Evolutionary conservation across 2,113 vertebrate genomes (phyloP), one percentile per base, ranked within the genome.

Genomic region (Solea senegalensis): DNA sequence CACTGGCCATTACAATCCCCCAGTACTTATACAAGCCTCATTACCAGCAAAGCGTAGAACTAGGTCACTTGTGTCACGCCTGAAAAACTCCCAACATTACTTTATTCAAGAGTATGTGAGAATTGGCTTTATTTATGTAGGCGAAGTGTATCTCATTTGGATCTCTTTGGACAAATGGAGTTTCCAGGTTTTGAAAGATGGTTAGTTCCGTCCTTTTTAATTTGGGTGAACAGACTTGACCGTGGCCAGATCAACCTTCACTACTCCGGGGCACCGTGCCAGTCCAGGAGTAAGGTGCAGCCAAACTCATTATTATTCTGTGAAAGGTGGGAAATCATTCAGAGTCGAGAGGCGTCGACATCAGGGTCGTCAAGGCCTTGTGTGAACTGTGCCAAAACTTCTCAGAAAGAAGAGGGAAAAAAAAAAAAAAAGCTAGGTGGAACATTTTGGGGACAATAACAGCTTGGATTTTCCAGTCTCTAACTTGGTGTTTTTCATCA

Each of bases 241-340:
- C n/a, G 2, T 57, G 53, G 62, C 50, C 61, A 63, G 39, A 14
- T 21, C 67, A 50, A 39, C 53, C 56, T 67, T 45, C 27, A 14
- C 46, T 68, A 21, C 51, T 52, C 50, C 8, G 26, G 51, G 69
- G 34, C 46, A 7, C 48, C 28, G 70, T 73, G 80, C 71, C 80
- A 78, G 56, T 70, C 39, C n/a, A 48, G 12, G 57, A 64, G 51
- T 43, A 63, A 60, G 49, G 49, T 54, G 28, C 6, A 5, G 85
- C 85, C 76, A 82, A 82, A 67, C 56, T 73, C 67, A 85, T 87
- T 78, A 83, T 62, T 64, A 74, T 65, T 85, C 68, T 70, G 60
- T 67, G 65, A 75, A 78, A 87, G 73, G 80, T 83, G 73, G 80
- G 74, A 80, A 78, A 75, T 78, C 63, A 65, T 59, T 63, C 57